Evolutionary conservation across 2,113 vertebrate species (phyloP).

Genomic region (Sander lucioperca): DNA sequence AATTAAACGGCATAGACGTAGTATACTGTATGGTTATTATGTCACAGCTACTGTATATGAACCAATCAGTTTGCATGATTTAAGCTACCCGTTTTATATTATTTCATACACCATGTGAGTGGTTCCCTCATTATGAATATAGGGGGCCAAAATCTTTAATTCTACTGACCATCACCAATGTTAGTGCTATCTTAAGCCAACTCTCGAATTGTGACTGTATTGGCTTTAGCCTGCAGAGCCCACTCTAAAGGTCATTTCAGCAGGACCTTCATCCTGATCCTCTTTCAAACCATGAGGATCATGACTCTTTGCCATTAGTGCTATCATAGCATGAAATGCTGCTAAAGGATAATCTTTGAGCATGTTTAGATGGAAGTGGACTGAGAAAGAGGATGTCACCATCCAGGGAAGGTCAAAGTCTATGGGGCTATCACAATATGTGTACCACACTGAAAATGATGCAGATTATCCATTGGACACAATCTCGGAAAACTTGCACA

Average conservation of each 20-base stretch:
- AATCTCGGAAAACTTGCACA: neutral
- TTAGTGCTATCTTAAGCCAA: conserved; percentile 26
- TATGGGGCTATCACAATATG: neutral
- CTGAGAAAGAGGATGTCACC: conserved; percentile 17
- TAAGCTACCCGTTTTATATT: no score
- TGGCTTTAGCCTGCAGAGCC: conserved; percentile 42
- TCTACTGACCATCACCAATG: conserved; percentile 12
- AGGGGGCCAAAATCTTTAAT: conserved; percentile 2
- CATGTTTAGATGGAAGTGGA: conserved; percentile 38
- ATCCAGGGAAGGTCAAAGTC: conserved; percentile 39
- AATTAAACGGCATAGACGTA: no score
- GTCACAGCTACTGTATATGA: no score
- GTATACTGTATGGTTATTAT: no score
- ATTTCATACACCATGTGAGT: neutral
- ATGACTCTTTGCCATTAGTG: conserved; percentile 62
- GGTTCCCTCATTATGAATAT: conserved; percentile 3
- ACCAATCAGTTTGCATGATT: no score
- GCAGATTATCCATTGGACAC: neutral
- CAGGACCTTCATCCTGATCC: conserved; percentile 69
- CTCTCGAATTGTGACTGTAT: conserved; percentile 32
- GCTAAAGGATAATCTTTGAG: conserved; percentile 62
- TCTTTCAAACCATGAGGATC: conserved; percentile 66
- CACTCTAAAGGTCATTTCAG: conserved; percentile 57
- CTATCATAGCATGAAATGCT: conserved; percentile 65
- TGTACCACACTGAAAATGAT: conserved; percentile 4